These are phyloP conservation scores for Girardia tigrina DNA, from an alignment of 2,888 invertebrate genomes.

Conservation along the genomic window DNA sequence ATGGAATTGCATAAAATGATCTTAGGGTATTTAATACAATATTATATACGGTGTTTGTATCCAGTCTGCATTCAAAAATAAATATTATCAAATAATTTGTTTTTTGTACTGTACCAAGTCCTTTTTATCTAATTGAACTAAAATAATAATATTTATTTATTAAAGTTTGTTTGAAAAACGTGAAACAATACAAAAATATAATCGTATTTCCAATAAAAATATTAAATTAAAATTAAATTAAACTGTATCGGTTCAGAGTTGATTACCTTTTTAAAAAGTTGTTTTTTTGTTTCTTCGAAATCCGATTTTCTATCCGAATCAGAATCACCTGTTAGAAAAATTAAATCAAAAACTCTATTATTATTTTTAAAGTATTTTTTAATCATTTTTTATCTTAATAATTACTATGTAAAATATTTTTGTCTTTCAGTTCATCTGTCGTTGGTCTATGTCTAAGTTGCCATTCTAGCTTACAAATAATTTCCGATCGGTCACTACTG, in stretches of 20 bases:
- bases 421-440: not conserved
- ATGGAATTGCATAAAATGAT: too few relatives aligned
- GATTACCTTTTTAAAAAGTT: not conserved
- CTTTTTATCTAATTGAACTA: too few relatives aligned
- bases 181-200: too few relatives aligned
- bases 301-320: not conserved
- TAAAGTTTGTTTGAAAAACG: not conserved
- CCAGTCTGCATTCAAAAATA: too few relatives aligned
- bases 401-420: not conserved
- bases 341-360: too few relatives aligned
- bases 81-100: too few relatives aligned
- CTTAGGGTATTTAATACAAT: too few relatives aligned
- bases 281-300: not conserved
- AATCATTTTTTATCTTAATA: not conserved
- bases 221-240: too few relatives aligned
- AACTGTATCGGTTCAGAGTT: too few relatives aligned
- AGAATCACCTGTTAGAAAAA: not conserved
- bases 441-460: not conserved
- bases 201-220: too few relatives aligned
- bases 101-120: too few relatives aligned
- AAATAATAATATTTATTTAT: not conserved
- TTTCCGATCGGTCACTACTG: not conserved
- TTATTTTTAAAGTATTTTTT: not conserved
- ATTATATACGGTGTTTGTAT: too few relatives aligned
- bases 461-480: not conserved